A percentile compares a stretch with the other conserved stretches of the same genome.
Conservation (phyloP, 2,888 invertebrate species). For the Gandaritis pyraliata region DNA sequence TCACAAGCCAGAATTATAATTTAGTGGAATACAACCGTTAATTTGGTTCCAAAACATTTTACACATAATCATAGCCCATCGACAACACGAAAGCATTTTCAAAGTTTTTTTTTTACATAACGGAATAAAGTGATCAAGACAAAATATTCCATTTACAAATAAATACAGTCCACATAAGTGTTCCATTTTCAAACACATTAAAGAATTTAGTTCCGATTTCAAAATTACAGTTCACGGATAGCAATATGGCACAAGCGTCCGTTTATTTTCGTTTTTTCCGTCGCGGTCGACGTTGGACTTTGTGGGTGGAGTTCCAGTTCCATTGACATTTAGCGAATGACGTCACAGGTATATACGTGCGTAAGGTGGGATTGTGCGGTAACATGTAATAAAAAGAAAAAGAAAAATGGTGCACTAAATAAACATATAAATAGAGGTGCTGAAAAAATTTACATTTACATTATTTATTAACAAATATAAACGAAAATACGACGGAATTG, state of each 20-base stretch:
- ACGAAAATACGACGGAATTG: not conserved
- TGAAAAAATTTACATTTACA: constrained; percentile 46
- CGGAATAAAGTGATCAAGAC: not conserved
- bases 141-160: constrained; percentile 4
- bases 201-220: constrained; percentile 28
- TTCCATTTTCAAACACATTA: constrained; percentile 2
- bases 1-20: constrained; percentile 13
- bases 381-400: constrained; percentile 83
- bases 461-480: no score
- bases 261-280: constrained; percentile 83
- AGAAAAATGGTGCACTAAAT: constrained; percentile 84
- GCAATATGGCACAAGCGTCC: constrained; percentile 36
- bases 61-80: constrained; percentile 8
- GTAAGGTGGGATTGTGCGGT: constrained; percentile 81
- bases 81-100: constrained; percentile 15
- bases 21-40: constrained; percentile 24
- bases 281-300: constrained; percentile 83
- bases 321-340: constrained; percentile 65
- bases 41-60: constrained; percentile 6
- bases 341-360: constrained; percentile 66
- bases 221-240: constrained; percentile 29
- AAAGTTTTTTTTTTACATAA: not conserved
- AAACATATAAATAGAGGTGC: constrained; percentile 65
- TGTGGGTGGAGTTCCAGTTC: constrained; percentile 76
- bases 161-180: constrained; percentile 2